These are phyloP conservation scores for Lepus townsendii DNA, from an alignment of 2,797 vertebrate species.

Conservation along the genomic window DNA sequence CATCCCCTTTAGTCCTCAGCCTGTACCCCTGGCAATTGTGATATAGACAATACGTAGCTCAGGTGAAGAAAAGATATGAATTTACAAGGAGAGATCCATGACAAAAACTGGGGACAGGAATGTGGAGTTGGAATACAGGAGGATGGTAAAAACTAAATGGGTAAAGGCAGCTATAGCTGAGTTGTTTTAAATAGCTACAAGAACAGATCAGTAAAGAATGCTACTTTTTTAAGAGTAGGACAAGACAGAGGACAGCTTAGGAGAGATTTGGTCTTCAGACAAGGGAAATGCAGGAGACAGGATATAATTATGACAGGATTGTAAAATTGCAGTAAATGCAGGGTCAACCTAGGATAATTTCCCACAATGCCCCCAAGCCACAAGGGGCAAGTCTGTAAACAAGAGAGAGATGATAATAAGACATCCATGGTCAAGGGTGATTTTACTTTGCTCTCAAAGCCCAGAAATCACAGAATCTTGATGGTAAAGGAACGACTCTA, in stretches of 20 bases:
- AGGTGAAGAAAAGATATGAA: not conserved
- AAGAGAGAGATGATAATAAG: constrained; percentile 43
- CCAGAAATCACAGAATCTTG: constrained; percentile 44
- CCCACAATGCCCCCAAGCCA: constrained; percentile 48
- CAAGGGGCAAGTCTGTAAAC: constrained; percentile 35
- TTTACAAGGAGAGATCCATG: not conserved
- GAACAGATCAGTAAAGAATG: not conserved
- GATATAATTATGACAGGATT: constrained; percentile 67
- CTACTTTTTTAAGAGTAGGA: constrained; percentile 16
- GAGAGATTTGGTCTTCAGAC: constrained; percentile 47
- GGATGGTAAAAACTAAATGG: not conserved
- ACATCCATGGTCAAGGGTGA: not conserved
- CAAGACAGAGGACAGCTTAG: constrained; percentile 2
- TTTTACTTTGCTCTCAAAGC: constrained; percentile 34
- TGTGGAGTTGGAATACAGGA: not conserved
- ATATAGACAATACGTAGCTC: not conserved
- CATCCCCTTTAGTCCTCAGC: rapidly evolving
- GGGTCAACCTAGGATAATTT: constrained; percentile 44
- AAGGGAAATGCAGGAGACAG: constrained; percentile 47
- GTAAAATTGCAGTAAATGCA: constrained; percentile 69
- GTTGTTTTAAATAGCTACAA: not conserved
- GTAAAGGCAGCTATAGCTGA: not conserved
- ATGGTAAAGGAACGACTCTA: constrained; percentile 9
- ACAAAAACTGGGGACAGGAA: not conserved
- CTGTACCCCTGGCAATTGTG: not conserved